Evolutionary conservation across 1,140 invertebrate genomes (phyloP).

Genomic region (Brachionus calyciflorus): DNA sequence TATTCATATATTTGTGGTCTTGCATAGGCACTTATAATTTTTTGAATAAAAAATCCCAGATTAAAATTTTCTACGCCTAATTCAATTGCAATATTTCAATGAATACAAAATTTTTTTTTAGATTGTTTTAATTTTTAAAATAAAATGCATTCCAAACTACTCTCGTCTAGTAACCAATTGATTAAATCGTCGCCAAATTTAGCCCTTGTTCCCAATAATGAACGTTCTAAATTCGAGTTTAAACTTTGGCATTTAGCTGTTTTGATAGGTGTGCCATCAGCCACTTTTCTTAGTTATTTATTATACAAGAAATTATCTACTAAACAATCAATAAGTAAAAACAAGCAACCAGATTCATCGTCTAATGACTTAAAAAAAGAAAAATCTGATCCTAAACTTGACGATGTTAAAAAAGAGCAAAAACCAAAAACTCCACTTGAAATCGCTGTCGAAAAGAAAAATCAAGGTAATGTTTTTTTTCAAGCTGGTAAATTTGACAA

Average conservation of each 20-base stretch:
- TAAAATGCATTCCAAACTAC: constrained; percentile 36
- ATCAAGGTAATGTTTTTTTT: constrained; percentile 81
- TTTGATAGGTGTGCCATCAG: constrained; percentile 30
- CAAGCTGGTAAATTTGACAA: constrained; percentile 79
- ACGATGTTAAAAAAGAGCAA: background rate
- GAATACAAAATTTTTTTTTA: background rate
- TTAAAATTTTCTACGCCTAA: too few species aligned
- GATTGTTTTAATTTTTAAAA: background rate
- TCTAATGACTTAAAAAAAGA: background rate
- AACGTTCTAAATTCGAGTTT: constrained; percentile 25
- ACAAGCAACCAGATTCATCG: background rate
- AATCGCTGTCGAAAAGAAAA: constrained; percentile 73
- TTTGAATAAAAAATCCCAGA: too few species aligned
- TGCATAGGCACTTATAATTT: too few species aligned
- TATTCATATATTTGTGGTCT: too few species aligned
- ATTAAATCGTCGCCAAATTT: background rate
- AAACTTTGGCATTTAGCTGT: constrained; percentile 39
- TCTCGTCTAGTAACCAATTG: background rate
- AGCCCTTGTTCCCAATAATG: background rate
- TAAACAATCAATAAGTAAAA: background rate
- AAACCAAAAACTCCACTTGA: constrained; percentile 66
- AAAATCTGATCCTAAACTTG: background rate
- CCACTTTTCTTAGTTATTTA: constrained; percentile 3
- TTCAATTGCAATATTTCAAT: constrained; percentile 32
- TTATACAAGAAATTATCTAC: background rate